Evolutionary conservation across 2,888 invertebrate genomes (phyloP), one percentile per base, ranked within the genome.

Genomic region (Sesia bembeciformis): DNA sequence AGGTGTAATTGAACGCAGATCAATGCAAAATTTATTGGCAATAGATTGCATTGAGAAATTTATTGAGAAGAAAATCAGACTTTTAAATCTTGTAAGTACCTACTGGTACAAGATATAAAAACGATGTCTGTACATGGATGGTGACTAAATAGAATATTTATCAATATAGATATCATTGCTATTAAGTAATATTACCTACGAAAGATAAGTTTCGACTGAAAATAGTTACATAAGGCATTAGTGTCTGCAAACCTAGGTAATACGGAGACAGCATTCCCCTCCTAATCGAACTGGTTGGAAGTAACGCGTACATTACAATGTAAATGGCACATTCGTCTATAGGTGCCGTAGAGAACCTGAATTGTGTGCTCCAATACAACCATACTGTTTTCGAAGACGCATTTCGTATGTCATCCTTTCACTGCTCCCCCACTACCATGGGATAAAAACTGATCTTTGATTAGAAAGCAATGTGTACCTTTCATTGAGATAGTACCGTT

Each of bases 241-340:
- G 23, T 42, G 7, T 42, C 42, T 7, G 49, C 8, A 49, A 8
- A 8, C 49, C n/a, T 5, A 4, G 8, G 7, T 5, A 49, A 62
- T 66, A 67, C 78, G 73, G 75, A 74, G 74, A 80, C 82, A 76
- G 76, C 85, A 86, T 86, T 86, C 84, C 79, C 81, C 70, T 78
- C 77, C 71, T 80, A 81, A 83, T 84, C 80, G 81, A 81, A 84
- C 85, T 77, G 84, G 85, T 84, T 83, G 74, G 71, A 75, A 78
- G 73, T 78, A 73, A 57, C 76, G 72, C 74, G 76, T 78, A 76
- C 82, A 83, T 84, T 85, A 85, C 84, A 85, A 84, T 85, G 85
- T 85, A 86, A 85, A 84, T 82, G 81, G 85, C 81, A 84, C 83
- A 79, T 80, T 80, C 76, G 79, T 81, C 79, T 81, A 83, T 84